Evolutionary conservation across 2,888 invertebrate species (phyloP), one percentile per base, ranked within the genome.

Genomic region (Macrosoma leucophasiata): DNA sequence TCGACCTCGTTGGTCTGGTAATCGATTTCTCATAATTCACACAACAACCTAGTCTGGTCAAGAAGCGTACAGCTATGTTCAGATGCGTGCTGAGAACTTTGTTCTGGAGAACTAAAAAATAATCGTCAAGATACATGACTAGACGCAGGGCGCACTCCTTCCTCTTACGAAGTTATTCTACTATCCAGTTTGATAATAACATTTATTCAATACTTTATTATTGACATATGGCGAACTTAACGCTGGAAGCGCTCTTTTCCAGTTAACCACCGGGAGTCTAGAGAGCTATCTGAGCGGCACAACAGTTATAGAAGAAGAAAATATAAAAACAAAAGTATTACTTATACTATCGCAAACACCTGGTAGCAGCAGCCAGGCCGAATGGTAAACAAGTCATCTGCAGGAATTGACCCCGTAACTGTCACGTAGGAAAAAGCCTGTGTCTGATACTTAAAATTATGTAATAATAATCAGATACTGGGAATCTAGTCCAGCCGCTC

Each of bases 351-450:
- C 1, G 45, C 37, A 30, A 47, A 47, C 12, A 45, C 41, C 5
- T 25, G 8, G 46, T 44, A n/a, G 45, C 40, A 13, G 43, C 34
- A 10, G 39, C 29, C 18, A 48, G 26, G 10, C 48, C 46, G 22
- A 48, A 48, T 9, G 42, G 43, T 3, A 48, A 38, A 20, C 41
- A 46, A 6, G 39, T 44, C 38, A 46, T 38, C 14, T 49, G 46
- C 4, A 41, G 30, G 3, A 46, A n/a, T n/a, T 13, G 19, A 9
- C 36, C 3, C 21, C 8, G 31, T 40, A 41, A n/a, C 36, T 39
- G 32, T 39, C 12, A 2, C 36, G 39, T 2, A 41, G 32, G 22
- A 26, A 45, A 4, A 32, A 13, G 18, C 42, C n/a, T n/a, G n/a
- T n/a, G n/a, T n/a, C n/a, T n/a, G n/a, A n/a, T n/a, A n/a, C n/a